These are phyloP conservation scores for Philhelius pedissequus DNA, from an alignment of 2,888 invertebrate genomes.

Conservation along the genomic window DNA sequence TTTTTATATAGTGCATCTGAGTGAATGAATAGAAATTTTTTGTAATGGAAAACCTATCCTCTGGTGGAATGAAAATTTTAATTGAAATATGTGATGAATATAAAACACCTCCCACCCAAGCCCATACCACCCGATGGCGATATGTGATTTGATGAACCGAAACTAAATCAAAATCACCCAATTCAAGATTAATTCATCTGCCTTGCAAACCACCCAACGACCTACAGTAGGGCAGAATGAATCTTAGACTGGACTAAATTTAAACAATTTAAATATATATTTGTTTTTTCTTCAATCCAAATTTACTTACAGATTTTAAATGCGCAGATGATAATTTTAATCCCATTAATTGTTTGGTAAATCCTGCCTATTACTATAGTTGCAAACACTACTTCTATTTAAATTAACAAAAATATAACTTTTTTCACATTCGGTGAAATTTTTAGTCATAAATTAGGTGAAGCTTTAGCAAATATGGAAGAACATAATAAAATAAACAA, in stretches of 20 bases:
- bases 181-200: conserved; percentile 55
- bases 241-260: not conserved
- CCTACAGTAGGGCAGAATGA: not conserved
- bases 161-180: conserved; percentile 63
- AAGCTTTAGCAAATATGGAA: too few relatives aligned
- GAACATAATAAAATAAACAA: too few relatives aligned
- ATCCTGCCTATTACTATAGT: too few relatives aligned
- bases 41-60: conserved; percentile 65
- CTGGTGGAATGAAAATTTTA: conserved; percentile 65
- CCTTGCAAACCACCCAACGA: conserved; percentile 35
- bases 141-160: conserved; percentile 44
- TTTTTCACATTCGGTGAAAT: too few relatives aligned
- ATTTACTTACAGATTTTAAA: too few relatives aligned
- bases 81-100: conserved; percentile 68
- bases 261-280: too few relatives aligned
- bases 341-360: too few relatives aligned
- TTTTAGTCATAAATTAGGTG: too few relatives aligned
- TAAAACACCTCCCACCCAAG: conserved; percentile 49
- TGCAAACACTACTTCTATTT: too few relatives aligned
- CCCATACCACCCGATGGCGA: conserved; percentile 4
- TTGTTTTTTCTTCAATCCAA: too few relatives aligned
- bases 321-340: too few relatives aligned
- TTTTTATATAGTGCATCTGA: conserved; percentile 35
- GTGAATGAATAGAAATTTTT: conserved; percentile 58
- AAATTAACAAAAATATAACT: too few relatives aligned